Evolutionary conservation across 2,797 vertebrate genomes (phyloP).

Genomic region (Micropoecilia bifurca): DNA sequence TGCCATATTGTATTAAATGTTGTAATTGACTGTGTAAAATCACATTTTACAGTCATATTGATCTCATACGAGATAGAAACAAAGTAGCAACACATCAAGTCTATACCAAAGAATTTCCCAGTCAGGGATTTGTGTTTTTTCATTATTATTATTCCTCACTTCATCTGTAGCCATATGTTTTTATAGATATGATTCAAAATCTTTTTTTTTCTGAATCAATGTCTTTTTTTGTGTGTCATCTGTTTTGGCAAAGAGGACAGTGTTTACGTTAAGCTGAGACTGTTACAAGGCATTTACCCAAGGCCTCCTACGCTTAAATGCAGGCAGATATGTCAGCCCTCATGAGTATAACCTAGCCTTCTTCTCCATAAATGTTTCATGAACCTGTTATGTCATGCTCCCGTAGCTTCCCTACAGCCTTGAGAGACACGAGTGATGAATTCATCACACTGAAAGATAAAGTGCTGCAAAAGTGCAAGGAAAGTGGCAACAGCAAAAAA

Average conservation of each 20-base stretch:
- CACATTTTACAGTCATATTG: background rate
- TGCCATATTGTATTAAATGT: background rate
- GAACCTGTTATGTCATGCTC: constrained; percentile 68
- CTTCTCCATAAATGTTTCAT: constrained; percentile 69
- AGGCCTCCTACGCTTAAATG: constrained; percentile 40
- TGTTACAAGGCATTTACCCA: constrained; percentile 55
- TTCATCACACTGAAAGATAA: constrained; percentile 45
- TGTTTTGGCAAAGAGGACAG: constrained; percentile 15
- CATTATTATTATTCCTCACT: background rate
- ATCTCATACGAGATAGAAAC: background rate
- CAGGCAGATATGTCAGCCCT: constrained; percentile 54
- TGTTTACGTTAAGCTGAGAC: constrained; percentile 51
- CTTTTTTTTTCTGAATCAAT: background rate
- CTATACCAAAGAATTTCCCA: constrained; percentile 10
- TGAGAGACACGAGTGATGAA: constrained; percentile 53
- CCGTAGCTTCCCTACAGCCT: constrained; percentile 42
- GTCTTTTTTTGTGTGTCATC: constrained; percentile 8
- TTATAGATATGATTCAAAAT: background rate
- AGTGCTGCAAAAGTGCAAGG: constrained; percentile 31
- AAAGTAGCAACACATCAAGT: constrained; percentile 1
- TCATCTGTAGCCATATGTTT: constrained; percentile 1
- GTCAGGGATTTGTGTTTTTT: background rate
- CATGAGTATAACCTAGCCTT: constrained; percentile 53
- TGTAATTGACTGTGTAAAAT: constrained; percentile 12
- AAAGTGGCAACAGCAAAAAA: constrained; percentile 2